A percentile compares a stretch with the other conserved stretches of the same genome.
Conservation (phyloP, 2,888 invertebrate genomes). For the Helicoverpa assulta region DNA sequence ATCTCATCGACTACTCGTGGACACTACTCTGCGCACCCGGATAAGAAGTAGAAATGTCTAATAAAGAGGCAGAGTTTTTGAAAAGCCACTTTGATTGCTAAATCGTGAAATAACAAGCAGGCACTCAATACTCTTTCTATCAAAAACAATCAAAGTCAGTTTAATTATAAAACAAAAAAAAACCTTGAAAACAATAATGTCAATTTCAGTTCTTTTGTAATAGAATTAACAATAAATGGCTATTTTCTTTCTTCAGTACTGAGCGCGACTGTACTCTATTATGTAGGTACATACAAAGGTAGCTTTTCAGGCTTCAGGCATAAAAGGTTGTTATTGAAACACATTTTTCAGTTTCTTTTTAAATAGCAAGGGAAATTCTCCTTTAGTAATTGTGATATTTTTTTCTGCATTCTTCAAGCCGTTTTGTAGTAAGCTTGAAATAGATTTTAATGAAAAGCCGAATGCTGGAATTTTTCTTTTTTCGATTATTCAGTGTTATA, state of each 20-base stretch:
- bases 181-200: not conserved
- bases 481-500: not conserved
- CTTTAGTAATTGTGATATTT: not conserved
- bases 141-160: not conserved
- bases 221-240: conserved; percentile 24
- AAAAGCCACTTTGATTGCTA: too few species aligned
- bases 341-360: conserved; percentile 21
- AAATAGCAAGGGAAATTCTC: conserved; percentile 1
- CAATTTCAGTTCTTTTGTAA: conserved; percentile 4
- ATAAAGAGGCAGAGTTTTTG: too few species aligned
- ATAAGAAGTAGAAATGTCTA: too few species aligned
- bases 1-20: too few species aligned
- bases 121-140: too few species aligned
- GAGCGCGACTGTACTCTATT: not conserved
- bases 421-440: not conserved
- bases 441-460: conserved; percentile 3
- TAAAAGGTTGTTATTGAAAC: conserved; percentile 38
- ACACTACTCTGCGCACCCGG: too few species aligned
- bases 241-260: conserved; percentile 19
- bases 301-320: conserved; percentile 40
- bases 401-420: conserved; percentile 1
- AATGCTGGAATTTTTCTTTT: not conserved
- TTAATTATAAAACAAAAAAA: conserved; percentile 16
- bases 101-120: too few species aligned
- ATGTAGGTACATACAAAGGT: conserved; percentile 30